phyloP scores from a whole-genome alignment of 2,888 invertebrate species.

The Xanthia icteritia region DNA sequence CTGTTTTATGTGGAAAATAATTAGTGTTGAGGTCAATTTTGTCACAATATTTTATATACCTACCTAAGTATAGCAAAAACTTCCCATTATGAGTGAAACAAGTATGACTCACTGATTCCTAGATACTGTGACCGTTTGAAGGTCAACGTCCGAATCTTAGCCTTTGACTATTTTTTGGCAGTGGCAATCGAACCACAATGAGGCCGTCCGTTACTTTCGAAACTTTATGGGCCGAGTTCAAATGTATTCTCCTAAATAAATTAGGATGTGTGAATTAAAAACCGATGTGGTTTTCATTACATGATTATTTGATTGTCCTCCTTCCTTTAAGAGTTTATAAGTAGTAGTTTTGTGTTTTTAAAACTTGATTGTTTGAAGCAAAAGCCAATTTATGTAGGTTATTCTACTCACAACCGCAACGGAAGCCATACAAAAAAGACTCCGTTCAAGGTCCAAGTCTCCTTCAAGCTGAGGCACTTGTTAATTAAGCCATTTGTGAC shows the following conservation, averaged over 20 bases:
- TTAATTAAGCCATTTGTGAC: not conserved
- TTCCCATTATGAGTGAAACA: conserved; percentile 35
- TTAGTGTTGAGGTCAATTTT: conserved; percentile 50
- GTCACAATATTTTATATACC: conserved; percentile 16
- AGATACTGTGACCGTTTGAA: conserved; percentile 62
- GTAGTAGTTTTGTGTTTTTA: not conserved
- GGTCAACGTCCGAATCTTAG: conserved; percentile 69
- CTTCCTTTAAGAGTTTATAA: not conserved
- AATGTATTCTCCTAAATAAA: conserved; percentile 34
- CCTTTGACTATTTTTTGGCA: conserved; percentile 71
- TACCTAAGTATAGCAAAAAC: conserved; percentile 21
- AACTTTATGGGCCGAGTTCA: conserved; percentile 39
- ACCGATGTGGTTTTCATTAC: not conserved
- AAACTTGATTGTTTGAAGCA: not conserved
- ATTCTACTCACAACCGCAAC: conserved; percentile 11
- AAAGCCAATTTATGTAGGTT: conserved; percentile 3
- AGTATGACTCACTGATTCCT: conserved; percentile 65
- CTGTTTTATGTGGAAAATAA: conserved; percentile 54
- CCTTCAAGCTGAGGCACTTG: conserved; percentile 3
- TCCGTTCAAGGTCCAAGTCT: conserved; percentile 16
- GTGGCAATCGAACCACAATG: conserved; percentile 56
- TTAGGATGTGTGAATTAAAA: conserved; percentile 45
- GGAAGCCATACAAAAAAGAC: conserved; percentile 15
- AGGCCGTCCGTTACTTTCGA: conserved; percentile 72
- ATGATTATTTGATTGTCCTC: not conserved